Evolutionary conservation across 2,888 invertebrate species (phyloP).

Genomic region (Thecophora atra): DNA sequence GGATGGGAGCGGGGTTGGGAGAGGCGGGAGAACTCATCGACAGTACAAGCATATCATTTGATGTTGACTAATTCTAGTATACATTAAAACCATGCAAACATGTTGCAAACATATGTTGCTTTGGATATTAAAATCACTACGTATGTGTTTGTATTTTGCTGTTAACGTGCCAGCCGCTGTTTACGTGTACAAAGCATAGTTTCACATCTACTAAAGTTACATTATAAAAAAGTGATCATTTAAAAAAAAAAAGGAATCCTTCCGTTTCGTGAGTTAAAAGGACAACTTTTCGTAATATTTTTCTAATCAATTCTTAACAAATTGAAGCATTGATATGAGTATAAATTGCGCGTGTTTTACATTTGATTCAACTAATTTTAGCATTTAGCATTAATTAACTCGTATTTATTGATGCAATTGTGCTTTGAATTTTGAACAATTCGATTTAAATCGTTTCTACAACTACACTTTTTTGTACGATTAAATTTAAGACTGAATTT

Average conservation of each 20-base stretch:
- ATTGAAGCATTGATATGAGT: background rate
- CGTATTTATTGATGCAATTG: conserved; percentile 16
- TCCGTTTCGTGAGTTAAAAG: too few relatives aligned
- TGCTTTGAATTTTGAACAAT: conserved; percentile 13
- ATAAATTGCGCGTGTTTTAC: conserved; percentile 22
- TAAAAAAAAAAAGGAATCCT: too few relatives aligned
- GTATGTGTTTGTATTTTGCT: background rate
- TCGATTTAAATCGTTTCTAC: background rate
- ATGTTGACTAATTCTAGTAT: too few relatives aligned
- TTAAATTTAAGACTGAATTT: conserved; percentile 1
- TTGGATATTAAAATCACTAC: background rate
- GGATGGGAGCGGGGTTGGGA: background rate
- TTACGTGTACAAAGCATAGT: background rate
- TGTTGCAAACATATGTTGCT: too few relatives aligned
- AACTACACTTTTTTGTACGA: conserved; percentile 3
- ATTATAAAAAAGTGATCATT: too few relatives aligned
- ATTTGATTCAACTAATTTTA: conserved; percentile 4
- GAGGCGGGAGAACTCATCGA: too few relatives aligned
- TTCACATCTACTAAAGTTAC: background rate
- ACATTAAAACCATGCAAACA: too few relatives aligned
- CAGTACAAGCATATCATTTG: too few relatives aligned
- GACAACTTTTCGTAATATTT: conserved; percentile 10
- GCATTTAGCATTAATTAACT: too few relatives aligned
- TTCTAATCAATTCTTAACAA: background rate
- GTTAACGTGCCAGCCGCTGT: conserved; percentile 16